A percentile compares a stretch with the other conserved stretches of the same genome.
Evolutionary conservation across 2,888 invertebrate genomes (phyloP).

Genomic region (Bellardia pandia): DNA sequence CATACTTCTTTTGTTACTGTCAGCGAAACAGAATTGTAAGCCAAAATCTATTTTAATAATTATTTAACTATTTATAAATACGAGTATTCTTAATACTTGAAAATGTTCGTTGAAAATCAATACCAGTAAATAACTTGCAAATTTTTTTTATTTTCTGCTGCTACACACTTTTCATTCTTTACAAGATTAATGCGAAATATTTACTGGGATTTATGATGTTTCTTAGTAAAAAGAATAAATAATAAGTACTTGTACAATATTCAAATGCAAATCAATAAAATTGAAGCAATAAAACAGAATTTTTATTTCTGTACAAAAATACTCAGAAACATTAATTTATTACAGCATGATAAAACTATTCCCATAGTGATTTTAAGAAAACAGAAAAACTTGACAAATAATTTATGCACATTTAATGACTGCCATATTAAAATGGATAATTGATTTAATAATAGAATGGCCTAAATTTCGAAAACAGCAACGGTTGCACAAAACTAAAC

Average conservation of each 20-base stretch:
- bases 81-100: too few relatives aligned
- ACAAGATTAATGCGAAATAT: not conserved
- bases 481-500: not conserved
- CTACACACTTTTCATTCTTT: not conserved
- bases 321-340: not conserved
- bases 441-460: constrained; percentile 58
- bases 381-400: constrained; percentile 14
- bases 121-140: too few relatives aligned
- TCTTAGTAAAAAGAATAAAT: not conserved
- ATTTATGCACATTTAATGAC: constrained; percentile 59
- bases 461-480: constrained; percentile 34
- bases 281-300: not conserved
- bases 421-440: constrained; percentile 56
- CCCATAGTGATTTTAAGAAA: not conserved
- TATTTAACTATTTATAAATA: too few relatives aligned
- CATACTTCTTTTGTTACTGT: not conserved
- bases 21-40: too few relatives aligned
- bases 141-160: not conserved
- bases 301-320: not conserved
- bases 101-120: too few relatives aligned
- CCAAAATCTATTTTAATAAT: too few relatives aligned
- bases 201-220: not conserved
- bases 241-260: not conserved
- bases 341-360: not conserved
- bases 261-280: constrained; percentile 3